A percentile compares a stretch with the other conserved stretches of the same genome.
phyloP scores from a whole-genome alignment of 2,888 invertebrate genomes.

The Ethmia dodecea region DNA sequence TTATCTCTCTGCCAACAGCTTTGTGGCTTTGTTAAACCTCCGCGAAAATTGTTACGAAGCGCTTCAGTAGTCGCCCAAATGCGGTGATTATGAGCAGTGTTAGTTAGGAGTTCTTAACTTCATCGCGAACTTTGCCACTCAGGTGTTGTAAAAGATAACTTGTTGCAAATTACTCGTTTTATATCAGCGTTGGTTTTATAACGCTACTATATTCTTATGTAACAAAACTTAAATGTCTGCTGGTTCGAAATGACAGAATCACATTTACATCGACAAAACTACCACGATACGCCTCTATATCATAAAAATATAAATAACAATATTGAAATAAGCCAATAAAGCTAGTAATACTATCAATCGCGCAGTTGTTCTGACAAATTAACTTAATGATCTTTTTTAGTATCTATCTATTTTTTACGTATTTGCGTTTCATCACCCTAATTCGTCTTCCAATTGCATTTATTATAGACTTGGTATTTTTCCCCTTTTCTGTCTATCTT shows the following conservation, averaged over 20 bases:
- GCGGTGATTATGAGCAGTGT: conserved; percentile 37
- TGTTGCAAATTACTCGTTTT: conserved; percentile 19
- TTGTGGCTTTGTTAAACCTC: conserved; percentile 33
- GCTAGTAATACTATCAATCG: too few species aligned
- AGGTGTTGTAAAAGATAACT: conserved; percentile 24
- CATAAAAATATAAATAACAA: too few species aligned
- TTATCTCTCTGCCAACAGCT: conserved; percentile 28
- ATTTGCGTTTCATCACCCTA: conserved; percentile 27
- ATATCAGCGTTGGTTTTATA: too few species aligned
- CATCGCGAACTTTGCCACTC: conserved; percentile 22
- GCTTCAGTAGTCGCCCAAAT: conserved; percentile 25
- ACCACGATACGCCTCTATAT: too few species aligned
- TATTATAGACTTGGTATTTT: conserved; percentile 40
- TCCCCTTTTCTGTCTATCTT: conserved; percentile 27
- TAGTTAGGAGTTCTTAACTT: conserved; percentile 31
- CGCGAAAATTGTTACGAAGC: conserved; percentile 28
- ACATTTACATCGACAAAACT: too few species aligned
- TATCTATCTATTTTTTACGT: too few species aligned
- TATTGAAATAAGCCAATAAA: too few species aligned
- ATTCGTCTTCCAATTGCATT: conserved; percentile 36
- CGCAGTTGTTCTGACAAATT: too few species aligned
- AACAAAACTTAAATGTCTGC: too few species aligned
- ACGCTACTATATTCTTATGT: too few species aligned
- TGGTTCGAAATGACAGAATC: too few species aligned
- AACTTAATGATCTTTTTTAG: too few species aligned